phyloP scores from a whole-genome alignment of 2,113 vertebrate genomes.

The Apteryx owenii region DNA sequence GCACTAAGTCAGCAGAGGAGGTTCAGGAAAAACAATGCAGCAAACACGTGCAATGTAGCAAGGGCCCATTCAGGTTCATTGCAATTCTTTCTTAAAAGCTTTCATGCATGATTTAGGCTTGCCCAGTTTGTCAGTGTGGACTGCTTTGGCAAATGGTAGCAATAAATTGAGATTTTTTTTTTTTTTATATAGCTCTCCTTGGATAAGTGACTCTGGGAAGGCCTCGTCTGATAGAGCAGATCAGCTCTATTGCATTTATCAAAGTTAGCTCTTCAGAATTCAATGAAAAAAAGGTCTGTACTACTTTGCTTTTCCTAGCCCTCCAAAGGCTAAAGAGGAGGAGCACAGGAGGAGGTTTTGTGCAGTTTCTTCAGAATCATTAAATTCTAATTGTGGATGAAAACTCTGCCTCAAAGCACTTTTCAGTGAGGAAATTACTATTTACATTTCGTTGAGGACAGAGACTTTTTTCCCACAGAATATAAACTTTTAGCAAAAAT shows the following conservation, averaged over 20 bases:
- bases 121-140: too few species aligned
- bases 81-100: background rate
- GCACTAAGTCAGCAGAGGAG: background rate
- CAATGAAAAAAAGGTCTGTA: background rate
- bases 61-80: background rate
- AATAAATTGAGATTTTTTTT: background rate
- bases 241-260: background rate
- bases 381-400: background rate
- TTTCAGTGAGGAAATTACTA: background rate
- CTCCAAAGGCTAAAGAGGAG: background rate
- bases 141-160: background rate
- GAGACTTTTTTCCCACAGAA: background rate
- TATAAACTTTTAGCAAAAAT: background rate
- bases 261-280: background rate
- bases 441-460: background rate
- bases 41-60: background rate
- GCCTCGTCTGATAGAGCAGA: background rate
- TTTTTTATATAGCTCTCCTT: background rate
- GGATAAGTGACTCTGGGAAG: background rate
- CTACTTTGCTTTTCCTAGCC: background rate
- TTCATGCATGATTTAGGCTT: background rate
- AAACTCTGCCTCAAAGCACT: background rate
- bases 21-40: background rate
- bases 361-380: background rate
- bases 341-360: background rate